A percentile compares a stretch with the other conserved stretches of the same genome.
Conservation (phyloP, 2,888 invertebrate genomes). For the Eubasilissa splendida region DNA sequence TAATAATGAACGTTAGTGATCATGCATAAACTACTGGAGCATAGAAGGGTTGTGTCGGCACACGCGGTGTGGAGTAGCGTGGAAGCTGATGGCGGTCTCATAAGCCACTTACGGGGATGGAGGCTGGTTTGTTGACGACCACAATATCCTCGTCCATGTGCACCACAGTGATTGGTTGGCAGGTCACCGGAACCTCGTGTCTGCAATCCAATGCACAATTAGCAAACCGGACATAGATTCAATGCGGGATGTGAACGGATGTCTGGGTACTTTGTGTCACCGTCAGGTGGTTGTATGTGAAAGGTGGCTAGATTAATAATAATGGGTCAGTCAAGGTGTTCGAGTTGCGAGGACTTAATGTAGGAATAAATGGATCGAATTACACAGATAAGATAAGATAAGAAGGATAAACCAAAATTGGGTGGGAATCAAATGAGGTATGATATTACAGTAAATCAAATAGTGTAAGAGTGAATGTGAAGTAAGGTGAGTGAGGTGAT, state of each 20-base stretch:
- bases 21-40: conserved; percentile 27
- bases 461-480: too few relatives aligned
- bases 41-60: conserved; percentile 27
- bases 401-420: too few relatives aligned
- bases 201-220: conserved; percentile 74
- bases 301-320: too few relatives aligned
- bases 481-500: too few relatives aligned
- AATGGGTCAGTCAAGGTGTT: too few relatives aligned
- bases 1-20: neutral
- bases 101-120: conserved; percentile 98
- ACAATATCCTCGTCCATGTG: conserved; percentile 99
- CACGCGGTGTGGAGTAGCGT: conserved; percentile 38
- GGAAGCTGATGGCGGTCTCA: conserved; percentile 79
- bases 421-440: too few relatives aligned
- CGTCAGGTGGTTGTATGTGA: neutral
- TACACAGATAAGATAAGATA: too few relatives aligned
- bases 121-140: conserved; percentile 99
- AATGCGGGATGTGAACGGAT: neutral
- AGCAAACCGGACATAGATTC: conserved; percentile 44
- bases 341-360: too few relatives aligned
- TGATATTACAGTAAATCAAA: too few relatives aligned
- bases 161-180: conserved; percentile 96
- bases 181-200: conserved; percentile 99
- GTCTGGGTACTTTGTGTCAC: neutral
- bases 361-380: too few relatives aligned